Evolutionary conservation across 2,888 invertebrate species (phyloP), one percentile per base, ranked within the genome.

Genomic region (Dorcus parallelipipedus): DNA sequence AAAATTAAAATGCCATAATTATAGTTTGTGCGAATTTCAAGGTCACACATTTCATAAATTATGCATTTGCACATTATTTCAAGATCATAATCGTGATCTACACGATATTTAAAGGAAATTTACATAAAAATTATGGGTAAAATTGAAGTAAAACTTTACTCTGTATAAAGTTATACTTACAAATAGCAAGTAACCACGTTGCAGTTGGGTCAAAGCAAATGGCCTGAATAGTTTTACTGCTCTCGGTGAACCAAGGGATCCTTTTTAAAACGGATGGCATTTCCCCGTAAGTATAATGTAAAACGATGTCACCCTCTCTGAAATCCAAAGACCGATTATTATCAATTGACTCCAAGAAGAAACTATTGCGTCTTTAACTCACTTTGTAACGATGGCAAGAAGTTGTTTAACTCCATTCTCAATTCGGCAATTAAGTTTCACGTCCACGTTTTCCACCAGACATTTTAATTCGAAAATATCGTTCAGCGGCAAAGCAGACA

Each of bases 131-230:
- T 20, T 2, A 20, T 20, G 20, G 2, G 20, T 3, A 20, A 26
- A 49, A 4, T 40, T 40, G 10, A n/a, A n/a, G n/a, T n/a, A n/a
- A n/a, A n/a, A n/a, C n/a, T n/a, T 14, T 1, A 14, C 14, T 14
- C 14, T 14, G 14, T 14, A 41, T 43, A 43, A 8, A 43, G n/a
- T 20, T 14, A 38, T 79, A 79, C 72, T 82, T 82, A 77, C 85
- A 84, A 58, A 84, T 79, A 64, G 86, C 81, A 23, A 91, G 78
- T 26, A 90, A 79, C 90, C 91, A 91, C 43, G 87, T 86, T 54
- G 92, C 93, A 59, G 88, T 85, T 1, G 91, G 90, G 79, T 93
- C 92, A 77, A 94, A 93, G 75, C 92, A 91, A 75, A 93, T 81
- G 71, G 87, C 87, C 73, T 87, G 83, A 58, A 89, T 83, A 40